A percentile compares a stretch with the other conserved stretches of the same genome.
These are phyloP conservation scores for Brenthis hecate DNA, from an alignment of 2,888 invertebrate genomes.

Conservation along the genomic window DNA sequence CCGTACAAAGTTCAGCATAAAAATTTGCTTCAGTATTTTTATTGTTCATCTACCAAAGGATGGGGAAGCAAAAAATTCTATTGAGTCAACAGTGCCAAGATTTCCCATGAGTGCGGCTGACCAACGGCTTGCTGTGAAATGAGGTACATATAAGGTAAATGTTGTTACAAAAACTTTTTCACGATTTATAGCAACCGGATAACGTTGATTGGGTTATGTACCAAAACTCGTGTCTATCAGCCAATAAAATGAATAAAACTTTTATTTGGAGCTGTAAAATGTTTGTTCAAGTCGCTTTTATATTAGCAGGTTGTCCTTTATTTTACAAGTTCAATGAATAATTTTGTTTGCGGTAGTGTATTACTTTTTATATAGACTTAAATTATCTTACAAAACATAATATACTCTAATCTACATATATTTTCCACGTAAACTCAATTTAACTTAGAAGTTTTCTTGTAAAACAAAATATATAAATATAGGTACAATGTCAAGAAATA, in stretches of 20 bases:
- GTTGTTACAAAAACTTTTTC: conserved; percentile 27
- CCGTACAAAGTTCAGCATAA: background rate
- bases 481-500: no score
- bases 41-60: conserved; percentile 56
- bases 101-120: conserved; percentile 69
- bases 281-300: conserved; percentile 4
- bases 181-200: conserved; percentile 24
- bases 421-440: no score
- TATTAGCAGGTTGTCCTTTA: background rate
- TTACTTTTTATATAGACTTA: no score
- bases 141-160: conserved; percentile 45
- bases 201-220: conserved; percentile 25
- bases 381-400: no score
- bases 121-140: conserved; percentile 56
- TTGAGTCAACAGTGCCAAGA: conserved; percentile 66
- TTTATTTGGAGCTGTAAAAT: conserved; percentile 16
- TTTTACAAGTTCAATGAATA: background rate
- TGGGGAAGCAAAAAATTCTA: conserved; percentile 62
- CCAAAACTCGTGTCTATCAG: conserved; percentile 23
- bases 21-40: conserved; percentile 48
- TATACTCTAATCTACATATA: no score
- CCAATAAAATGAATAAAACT: conserved; percentile 20
- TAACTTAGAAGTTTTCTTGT: no score
- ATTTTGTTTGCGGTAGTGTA: background rate
- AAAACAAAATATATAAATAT: no score